phyloP scores from a whole-genome alignment of 2,888 invertebrate species.

The Proisotoma minuta region DNA sequence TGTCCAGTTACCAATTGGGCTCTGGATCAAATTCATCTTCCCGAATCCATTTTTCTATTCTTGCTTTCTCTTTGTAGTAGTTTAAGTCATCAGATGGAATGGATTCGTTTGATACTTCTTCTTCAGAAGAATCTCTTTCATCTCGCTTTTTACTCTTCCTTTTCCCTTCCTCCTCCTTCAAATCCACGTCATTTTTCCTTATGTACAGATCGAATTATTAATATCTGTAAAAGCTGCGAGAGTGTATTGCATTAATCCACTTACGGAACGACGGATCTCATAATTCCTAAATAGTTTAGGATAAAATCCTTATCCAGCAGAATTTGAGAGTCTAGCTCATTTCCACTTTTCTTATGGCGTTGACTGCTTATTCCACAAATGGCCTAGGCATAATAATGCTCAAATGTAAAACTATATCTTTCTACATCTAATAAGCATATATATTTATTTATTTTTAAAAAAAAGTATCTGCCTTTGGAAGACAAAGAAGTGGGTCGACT shows the following conservation, averaged over 20 bases:
- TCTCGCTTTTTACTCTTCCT: not conserved
- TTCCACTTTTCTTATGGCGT: too few species aligned
- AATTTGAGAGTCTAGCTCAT: too few species aligned
- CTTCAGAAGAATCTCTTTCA: not conserved
- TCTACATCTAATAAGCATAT: too few species aligned
- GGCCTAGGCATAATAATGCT: too few species aligned
- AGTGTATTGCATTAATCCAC: too few species aligned
- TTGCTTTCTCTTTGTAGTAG: constrained; percentile 13
- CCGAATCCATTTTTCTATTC: constrained; percentile 8
- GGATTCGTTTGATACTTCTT: not conserved
- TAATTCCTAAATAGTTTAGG: constrained; percentile 27
- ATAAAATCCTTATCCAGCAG: constrained; percentile 17
- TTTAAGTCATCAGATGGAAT: constrained; percentile 2
- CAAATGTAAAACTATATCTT: too few species aligned
- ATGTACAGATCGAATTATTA: too few species aligned
- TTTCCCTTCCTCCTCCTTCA: constrained; percentile 12
- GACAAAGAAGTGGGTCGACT: constrained; percentile 36
- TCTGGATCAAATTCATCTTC: constrained; percentile 8
- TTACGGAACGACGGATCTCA: constrained; percentile 28
- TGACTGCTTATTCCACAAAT: too few species aligned
- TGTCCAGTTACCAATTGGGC: constrained; percentile 19
- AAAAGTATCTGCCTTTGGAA: constrained; percentile 37
- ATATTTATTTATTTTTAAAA: too few species aligned
- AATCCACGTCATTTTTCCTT: constrained; percentile 9
- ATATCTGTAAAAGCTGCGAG: too few species aligned